Evolutionary conservation across 2,113 vertebrate species (phyloP), one percentile per base, ranked within the genome.

Genomic region (Raja brachyura): DNA sequence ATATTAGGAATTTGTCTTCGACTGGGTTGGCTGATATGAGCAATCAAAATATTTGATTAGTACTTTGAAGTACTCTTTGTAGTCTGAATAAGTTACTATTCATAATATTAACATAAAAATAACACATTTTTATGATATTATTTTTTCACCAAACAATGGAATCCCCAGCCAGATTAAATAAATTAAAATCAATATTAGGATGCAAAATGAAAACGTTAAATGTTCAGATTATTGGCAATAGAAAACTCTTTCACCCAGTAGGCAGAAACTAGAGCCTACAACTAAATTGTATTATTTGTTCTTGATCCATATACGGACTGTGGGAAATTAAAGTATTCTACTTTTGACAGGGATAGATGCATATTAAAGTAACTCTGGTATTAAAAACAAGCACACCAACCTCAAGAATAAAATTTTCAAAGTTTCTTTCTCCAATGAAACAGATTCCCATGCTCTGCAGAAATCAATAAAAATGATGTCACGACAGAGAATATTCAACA

Each of bases 391-490:
- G 7, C 25, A 22, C 28, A 93, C 76, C 39, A 61, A 78, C 99
- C 97, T 99, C 97, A 48, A 99, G 96, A 93, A 99, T 97, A 95
- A 99, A 99, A 0, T 96, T 96, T 94, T 98, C 98, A 70, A 99
- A 99, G 93, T 99, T 96, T 83, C 99, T 97, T 94, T 98, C 95
- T 9, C 99, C 99, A 85, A 99, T 97, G 83, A 99, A 99, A 94
- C 99, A 99, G 94, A 99, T 97, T 7, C 99, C 98, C 98, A 99
- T 99, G 94, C 99, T 99, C 99, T 99, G 95, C n/a, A 95, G 94
- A 7, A 75, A 78, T 18, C 54, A 94, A 68, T 0, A 93, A 0
- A 0, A 18, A 1, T 7, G 3, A 16, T 76, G 68, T 68, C 20
- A 78, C 18, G 18, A 10, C 25, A 11, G 33, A 31, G 3, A 86